phyloP scores from a whole-genome alignment of 2,888 invertebrate species.

The Drepana falcataria region DNA sequence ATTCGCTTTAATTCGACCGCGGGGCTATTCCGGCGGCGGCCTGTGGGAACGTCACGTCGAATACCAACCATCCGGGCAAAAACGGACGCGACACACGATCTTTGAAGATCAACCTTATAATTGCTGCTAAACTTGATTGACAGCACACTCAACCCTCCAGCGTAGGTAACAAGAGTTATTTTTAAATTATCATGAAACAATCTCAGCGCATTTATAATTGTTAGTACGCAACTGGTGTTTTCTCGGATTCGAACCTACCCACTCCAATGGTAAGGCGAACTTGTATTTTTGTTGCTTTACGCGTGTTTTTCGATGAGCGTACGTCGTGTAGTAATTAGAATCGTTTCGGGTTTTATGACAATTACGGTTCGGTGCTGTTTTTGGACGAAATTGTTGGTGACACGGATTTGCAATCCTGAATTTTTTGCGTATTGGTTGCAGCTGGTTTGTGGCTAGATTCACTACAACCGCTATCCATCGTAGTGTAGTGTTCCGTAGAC shows the following conservation, averaged over 20 bases:
- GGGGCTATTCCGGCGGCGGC: constrained; percentile 24
- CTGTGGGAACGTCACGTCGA: constrained; percentile 77
- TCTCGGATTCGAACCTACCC: background rate
- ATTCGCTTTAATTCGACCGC: constrained; percentile 58
- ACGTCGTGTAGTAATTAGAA: constrained; percentile 11
- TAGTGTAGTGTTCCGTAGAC: background rate
- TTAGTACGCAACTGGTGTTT: background rate
- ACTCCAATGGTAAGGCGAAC: background rate
- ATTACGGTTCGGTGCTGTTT: background rate
- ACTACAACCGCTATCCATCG: no score
- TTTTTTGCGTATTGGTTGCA: background rate
- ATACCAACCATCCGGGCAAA: constrained; percentile 68
- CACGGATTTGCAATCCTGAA: background rate
- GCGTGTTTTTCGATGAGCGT: constrained; percentile 7
- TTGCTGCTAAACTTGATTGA: constrained; percentile 35
- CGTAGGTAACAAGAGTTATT: constrained; percentile 14
- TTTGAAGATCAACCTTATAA: constrained; percentile 43
- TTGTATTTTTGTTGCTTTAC: background rate
- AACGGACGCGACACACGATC: constrained; percentile 42
- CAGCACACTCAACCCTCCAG: constrained; percentile 36
- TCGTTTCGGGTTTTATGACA: constrained; percentile 5
- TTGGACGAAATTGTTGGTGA: background rate
- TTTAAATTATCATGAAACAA: constrained; percentile 7
- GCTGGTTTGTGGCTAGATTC: no score
- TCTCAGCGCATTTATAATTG: constrained; percentile 7